These are phyloP conservation scores for Pimpla rufipes DNA, from an alignment of 2,888 invertebrate species.

Conservation along the genomic window DNA sequence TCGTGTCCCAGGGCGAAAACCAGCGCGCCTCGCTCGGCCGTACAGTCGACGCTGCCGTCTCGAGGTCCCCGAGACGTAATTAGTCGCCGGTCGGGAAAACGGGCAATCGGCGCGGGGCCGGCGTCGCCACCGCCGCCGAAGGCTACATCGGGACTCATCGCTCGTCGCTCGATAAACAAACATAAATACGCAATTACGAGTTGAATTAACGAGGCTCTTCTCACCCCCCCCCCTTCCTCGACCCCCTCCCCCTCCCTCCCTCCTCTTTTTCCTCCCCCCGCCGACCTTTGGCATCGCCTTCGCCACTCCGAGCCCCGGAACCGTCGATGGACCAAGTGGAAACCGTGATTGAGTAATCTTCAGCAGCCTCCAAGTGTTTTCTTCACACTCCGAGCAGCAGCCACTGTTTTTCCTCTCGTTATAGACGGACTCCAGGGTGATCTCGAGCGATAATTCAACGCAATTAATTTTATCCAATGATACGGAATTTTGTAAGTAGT, in stretches of 20 bases:
- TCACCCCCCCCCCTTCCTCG: not conserved
- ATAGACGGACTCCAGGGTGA: not conserved
- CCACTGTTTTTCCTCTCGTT: not conserved
- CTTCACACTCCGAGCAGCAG: not conserved
- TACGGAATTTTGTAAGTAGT: not conserved
- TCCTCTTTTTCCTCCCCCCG: not conserved
- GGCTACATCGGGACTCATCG: slow-evolving; percentile 19
- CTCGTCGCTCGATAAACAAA: slow-evolving; percentile 34
- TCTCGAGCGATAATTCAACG: not conserved
- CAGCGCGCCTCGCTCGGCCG: not conserved
- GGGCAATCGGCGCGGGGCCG: not conserved
- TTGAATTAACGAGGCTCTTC: slow-evolving; percentile 26
- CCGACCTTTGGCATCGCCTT: not conserved
- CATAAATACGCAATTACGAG: slow-evolving; percentile 45
- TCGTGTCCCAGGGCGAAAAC: not conserved
- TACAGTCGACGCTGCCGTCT: not conserved
- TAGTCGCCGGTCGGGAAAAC: slow-evolving; percentile 12
- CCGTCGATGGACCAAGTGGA: not conserved
- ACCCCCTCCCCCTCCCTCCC: not conserved
- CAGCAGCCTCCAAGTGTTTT: not conserved
- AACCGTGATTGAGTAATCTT: slow-evolving; percentile 8
- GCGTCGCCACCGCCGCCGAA: not conserved
- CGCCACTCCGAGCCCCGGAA: not conserved
- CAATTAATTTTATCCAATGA: not conserved
- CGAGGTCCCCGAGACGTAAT: slow-evolving; percentile 28